Percentiles rank a stretch among this genome's conserved stretches.
Conservation (phyloP, 2,888 invertebrate genomes). For the Hydrotaea cyrtoneurina region DNA sequence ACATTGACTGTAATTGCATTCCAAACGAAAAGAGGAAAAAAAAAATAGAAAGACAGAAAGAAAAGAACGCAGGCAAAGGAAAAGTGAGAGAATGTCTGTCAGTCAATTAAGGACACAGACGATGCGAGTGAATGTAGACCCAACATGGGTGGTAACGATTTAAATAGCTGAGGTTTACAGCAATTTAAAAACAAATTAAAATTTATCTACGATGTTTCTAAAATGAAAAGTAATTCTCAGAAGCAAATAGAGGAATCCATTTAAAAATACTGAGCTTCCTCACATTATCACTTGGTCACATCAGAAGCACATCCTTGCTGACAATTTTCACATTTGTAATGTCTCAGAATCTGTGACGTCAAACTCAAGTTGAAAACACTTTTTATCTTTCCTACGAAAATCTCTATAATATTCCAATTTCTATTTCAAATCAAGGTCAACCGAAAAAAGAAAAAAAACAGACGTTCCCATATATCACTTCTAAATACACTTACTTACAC, state of each 20-base stretch:
- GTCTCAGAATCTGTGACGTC: no score
- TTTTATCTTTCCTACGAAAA: no score
- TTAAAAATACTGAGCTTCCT: no score
- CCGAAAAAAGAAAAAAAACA: neutral
- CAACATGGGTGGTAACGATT: neutral
- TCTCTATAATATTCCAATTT: neutral
- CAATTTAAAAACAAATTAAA: neutral
- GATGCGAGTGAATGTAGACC: neutral
- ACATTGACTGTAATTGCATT: slow-evolving; percentile 43
- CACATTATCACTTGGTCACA: no score
- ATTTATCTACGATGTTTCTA: no score
- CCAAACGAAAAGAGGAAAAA: neutral
- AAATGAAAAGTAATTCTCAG: neutral
- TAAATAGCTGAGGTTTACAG: neutral
- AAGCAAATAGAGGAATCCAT: no score
- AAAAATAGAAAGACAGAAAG: no score
- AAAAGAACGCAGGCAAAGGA: neutral
- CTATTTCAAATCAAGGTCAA: neutral
- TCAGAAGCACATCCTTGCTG: no score
- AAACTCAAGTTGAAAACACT: no score
- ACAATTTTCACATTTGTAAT: no score
- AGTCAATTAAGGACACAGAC: neutral
- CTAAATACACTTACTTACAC: no score
- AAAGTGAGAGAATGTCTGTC: neutral
- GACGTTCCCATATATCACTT: neutral